Conservation (phyloP, 2,888 invertebrate genomes). For the Catocala sponsa region DNA sequence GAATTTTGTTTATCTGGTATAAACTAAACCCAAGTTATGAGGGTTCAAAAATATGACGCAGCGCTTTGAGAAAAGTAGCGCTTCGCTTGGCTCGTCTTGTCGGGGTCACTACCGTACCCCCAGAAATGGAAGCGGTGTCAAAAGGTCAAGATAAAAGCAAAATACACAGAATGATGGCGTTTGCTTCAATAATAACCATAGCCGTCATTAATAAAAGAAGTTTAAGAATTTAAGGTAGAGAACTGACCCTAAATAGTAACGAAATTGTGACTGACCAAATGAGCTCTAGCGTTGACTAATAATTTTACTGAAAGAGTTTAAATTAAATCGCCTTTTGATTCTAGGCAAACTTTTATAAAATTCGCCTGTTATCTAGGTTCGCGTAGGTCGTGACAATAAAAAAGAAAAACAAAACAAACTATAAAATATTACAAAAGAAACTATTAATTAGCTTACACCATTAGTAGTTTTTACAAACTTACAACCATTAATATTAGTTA, state of each 20-base stretch:
- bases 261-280: too few relatives aligned
- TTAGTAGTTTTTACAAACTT: slow-evolving; percentile 60
- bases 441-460: slow-evolving; percentile 51
- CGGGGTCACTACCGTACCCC: background rate
- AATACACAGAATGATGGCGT: too few relatives aligned
- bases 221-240: too few relatives aligned
- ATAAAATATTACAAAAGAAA: slow-evolving; percentile 22
- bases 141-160: too few relatives aligned
- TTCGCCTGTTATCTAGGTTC: background rate
- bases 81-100: too few relatives aligned
- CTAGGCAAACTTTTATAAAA: too few relatives aligned
- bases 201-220: too few relatives aligned
- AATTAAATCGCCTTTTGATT: too few relatives aligned
- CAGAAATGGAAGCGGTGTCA: background rate
- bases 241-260: too few relatives aligned
- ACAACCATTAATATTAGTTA: slow-evolving; percentile 60
- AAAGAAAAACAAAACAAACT: background rate
- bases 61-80: background rate
- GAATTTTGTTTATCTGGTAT: background rate
- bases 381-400: background rate
- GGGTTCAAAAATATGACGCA: background rate
- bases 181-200: too few relatives aligned
- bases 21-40: background rate
- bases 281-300: too few relatives aligned
- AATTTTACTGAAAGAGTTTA: too few relatives aligned